Evolutionary conservation across 2,797 vertebrate genomes (phyloP), one percentile per base, ranked within the genome.

Genomic region (Eleutherodactylus coqui): DNA sequence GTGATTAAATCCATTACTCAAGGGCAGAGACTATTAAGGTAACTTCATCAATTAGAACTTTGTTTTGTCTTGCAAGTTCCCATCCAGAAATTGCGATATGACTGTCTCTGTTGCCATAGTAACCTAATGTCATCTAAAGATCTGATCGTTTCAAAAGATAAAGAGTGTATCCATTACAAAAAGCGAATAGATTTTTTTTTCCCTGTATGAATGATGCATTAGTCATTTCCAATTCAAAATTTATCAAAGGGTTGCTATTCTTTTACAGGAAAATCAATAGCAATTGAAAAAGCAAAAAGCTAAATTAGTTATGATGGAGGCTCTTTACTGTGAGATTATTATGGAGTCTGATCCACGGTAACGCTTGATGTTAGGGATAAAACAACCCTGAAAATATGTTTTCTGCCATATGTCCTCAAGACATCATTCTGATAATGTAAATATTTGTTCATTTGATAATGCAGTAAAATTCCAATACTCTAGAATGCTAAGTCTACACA

Each of bases 41-140:
- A 82, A 86, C 73, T 82, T 86, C 43, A 80, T 86, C 70, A 86
- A 86, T 86, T 86, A 82, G 79, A 86, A 86, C 70, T 86, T 82
- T 82, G 43, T 51, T 82, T 81, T 41, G 47, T 76, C 29, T 86
- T 8, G n/a, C 34, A 64, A 55, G n/a, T 81, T 75, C 72, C 76
- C 53, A 47, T 29, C 69, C 21, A 8, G 27, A 82, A 64, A 86
- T 86, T 82, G 73, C 70, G 32, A 14, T 13, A 43, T 17, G 17
- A 76, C 73, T 29, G 19, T 64, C 47, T 64, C 58, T 21, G 85
- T 76, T 47, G 14, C 85, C 19, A 76, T 76, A 36, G 49, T 34
- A 76, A 82, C 79, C 21, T 81, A 53, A 84, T 76, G 43, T 81
- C 43, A 60, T 79, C 29, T 86, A 58, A 86, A 72, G 69, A 81